Evolutionary conservation across 2,113 vertebrate genomes (phyloP).

Genomic region (Esox niger): DNA sequence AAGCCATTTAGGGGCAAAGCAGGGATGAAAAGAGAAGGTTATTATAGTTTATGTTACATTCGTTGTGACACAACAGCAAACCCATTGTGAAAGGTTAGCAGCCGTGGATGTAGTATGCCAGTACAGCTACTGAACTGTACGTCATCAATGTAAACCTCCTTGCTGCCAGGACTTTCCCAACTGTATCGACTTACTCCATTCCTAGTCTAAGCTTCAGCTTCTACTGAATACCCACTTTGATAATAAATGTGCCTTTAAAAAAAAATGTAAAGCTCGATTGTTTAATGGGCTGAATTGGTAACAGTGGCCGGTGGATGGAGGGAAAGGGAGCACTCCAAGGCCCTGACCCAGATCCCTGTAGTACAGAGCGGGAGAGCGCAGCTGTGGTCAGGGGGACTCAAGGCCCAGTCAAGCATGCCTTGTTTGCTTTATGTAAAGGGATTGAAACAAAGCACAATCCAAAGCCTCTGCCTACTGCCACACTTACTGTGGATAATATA

Average conservation of each 20-base stretch:
- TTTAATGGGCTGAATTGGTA: conserved; percentile 25
- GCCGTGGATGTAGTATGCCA: conserved; percentile 9
- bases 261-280: conserved; percentile 29
- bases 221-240: conserved; percentile 6
- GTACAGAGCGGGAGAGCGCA: conserved; percentile 50
- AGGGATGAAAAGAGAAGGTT: conserved; percentile 35
- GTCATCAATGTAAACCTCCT: neutral
- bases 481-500: neutral
- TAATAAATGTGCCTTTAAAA: neutral
- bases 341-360: conserved; percentile 67
- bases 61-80: conserved; percentile 24
- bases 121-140: conserved; percentile 3
- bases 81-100: conserved; percentile 21
- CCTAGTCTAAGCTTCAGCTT: neutral
- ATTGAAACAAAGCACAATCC: conserved; percentile 47
- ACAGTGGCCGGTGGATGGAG: conserved; percentile 27
- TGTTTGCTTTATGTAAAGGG: conserved; percentile 59
- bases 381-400: conserved; percentile 53
- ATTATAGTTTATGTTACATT: conserved; percentile 19
- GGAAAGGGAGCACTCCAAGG: conserved; percentile 24
- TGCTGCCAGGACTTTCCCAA: neutral
- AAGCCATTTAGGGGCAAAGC: conserved; percentile 19
- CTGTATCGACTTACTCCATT: neutral
- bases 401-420: conserved; percentile 46
- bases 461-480: conserved; percentile 8